These are phyloP conservation scores for Tanytarsus gracilentus DNA, from an alignment of 2,888 invertebrate genomes.

Conservation along the genomic window DNA sequence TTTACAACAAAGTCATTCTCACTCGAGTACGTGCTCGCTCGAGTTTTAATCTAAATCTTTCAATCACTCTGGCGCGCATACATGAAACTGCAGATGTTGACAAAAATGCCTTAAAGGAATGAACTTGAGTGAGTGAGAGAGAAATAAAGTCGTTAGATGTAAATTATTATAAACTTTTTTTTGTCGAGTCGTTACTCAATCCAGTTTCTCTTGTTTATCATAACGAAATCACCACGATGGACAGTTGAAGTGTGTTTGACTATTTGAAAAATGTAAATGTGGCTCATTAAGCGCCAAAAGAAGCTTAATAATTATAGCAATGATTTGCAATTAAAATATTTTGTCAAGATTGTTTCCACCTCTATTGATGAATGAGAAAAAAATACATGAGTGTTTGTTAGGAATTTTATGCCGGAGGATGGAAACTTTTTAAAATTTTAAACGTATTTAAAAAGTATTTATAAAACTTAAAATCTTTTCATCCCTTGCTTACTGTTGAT, in stretches of 20 bases:
- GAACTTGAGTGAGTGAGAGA: not conserved
- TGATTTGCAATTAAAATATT: not conserved
- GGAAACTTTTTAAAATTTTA: not conserved
- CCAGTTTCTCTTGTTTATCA: too few species aligned
- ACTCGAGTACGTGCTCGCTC: not conserved
- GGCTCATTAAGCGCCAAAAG: not conserved
- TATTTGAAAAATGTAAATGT: not conserved
- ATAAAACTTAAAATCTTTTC: too few species aligned
- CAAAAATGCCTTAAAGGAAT: not conserved
- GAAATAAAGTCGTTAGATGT: not conserved
- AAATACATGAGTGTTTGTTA: not conserved
- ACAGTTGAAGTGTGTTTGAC: not conserved
- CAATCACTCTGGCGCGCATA: not conserved
- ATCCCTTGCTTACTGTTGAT: too few species aligned
- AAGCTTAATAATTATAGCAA: not conserved
- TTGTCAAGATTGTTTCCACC: not conserved
- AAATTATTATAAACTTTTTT: too few species aligned
- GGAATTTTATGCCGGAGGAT: not conserved
- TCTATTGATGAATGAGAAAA: not conserved
- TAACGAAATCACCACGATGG: too few species aligned
- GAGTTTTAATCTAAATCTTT: slow-evolving; percentile 4
- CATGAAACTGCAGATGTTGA: not conserved
- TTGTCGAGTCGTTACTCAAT: too few species aligned
- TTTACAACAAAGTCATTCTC: slow-evolving; percentile 24
- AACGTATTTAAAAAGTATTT: too few species aligned